phyloP scores from a whole-genome alignment of 2,888 invertebrate species.

The Ryuthela nishihirai region DNA sequence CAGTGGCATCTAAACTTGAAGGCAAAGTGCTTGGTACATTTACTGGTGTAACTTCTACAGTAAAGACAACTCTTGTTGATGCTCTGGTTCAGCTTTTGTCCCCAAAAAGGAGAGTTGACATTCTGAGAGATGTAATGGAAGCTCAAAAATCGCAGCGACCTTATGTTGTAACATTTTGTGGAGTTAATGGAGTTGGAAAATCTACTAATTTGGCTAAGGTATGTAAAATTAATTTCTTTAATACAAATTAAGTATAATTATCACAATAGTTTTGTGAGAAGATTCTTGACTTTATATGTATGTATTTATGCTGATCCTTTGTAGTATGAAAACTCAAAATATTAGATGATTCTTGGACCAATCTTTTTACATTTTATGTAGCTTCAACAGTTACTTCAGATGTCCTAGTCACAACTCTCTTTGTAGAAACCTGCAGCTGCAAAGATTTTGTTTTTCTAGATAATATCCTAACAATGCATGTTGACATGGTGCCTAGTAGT shows the following conservation, averaged over 20 bases:
- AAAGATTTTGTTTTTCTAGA: no score
- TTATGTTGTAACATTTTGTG: conserved; percentile 94
- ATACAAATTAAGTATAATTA: not conserved
- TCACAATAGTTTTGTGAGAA: not conserved
- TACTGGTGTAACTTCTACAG: conserved; percentile 81
- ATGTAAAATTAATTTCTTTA: conserved; percentile 1
- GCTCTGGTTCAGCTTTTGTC: conserved; percentile 84
- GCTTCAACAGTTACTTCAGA: no score
- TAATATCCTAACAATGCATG: no score
- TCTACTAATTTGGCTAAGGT: conserved; percentile 96
- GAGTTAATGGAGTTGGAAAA: conserved; percentile 98
- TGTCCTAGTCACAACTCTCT: no score
- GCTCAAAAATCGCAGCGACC: conserved; percentile 73
- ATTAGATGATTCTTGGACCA: no score
- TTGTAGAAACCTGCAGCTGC: no score
- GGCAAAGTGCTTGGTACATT: conserved; percentile 94
- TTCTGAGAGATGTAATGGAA: conserved; percentile 91
- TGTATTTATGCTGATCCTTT: not conserved
- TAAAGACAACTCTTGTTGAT: conserved; percentile 82
- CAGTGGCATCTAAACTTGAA: conserved; percentile 81
- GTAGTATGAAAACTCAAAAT: no score
- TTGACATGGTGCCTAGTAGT: no score
- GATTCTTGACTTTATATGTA: not conserved
- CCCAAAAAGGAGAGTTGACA: conserved; percentile 91
- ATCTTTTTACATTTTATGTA: no score